These are phyloP conservation scores for Eurypyga helias DNA, from an alignment of 2,113 vertebrate species.

Conservation along the genomic window DNA sequence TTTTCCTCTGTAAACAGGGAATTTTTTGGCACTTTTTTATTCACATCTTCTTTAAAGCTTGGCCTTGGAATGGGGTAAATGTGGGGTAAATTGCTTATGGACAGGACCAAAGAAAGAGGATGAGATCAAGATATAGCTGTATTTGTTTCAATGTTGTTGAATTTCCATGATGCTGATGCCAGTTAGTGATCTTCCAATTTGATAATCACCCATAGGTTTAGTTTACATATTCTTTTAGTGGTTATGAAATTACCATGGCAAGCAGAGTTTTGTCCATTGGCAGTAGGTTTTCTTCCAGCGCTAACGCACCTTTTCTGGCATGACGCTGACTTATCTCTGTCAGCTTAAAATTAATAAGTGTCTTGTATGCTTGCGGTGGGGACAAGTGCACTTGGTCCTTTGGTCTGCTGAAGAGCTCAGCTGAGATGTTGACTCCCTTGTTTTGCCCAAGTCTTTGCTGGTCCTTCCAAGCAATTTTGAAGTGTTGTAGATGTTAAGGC, in stretches of 20 bases:
- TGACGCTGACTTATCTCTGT: neutral
- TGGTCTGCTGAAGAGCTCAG: neutral
- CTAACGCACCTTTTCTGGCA: neutral
- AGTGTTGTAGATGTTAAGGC: neutral
- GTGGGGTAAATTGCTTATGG: neutral
- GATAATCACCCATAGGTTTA: accelerated
- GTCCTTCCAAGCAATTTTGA: accelerated
- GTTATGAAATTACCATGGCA: accelerated
- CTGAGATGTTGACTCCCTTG: neutral
- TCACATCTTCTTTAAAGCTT: neutral
- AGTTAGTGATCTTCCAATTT: neutral
- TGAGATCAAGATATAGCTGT: neutral
- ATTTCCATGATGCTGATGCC: neutral
- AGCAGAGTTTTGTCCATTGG: neutral
- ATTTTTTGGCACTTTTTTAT: neutral
- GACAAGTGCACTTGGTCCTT: accelerated
- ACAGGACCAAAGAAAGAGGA: neutral
- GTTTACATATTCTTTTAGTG: accelerated
- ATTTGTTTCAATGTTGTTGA: neutral
- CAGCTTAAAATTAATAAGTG: neutral
- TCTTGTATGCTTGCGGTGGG: accelerated
- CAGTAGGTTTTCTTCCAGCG: neutral
- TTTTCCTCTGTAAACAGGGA: neutral
- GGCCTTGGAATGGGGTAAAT: neutral
- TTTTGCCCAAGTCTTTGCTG: accelerated